Base-by-base conservation (phyloP, 2,113 vertebrate genomes). In the Urocynchramus pylzowi region DNA sequence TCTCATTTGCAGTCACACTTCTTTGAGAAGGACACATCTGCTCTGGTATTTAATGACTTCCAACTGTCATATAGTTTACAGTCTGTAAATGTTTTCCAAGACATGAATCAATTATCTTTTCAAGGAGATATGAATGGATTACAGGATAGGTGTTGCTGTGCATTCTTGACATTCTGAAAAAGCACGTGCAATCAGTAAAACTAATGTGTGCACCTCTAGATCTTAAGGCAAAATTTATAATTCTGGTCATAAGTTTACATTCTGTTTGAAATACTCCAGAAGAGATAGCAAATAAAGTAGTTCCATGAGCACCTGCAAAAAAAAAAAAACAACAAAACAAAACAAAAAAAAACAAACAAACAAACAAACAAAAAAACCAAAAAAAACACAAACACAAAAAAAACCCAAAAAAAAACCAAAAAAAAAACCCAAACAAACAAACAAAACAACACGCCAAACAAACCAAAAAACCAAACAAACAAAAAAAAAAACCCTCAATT, bases 351-450 rank as follows among this genome's bases (percentile, higher is more conserved):
- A 9, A 3, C n/a, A n/a, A n/a, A n/a, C n/a, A n/a, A n/a, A n/a
- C n/a, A 45, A 45, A 9, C 20, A 23, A 11, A 47, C 54, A 53
- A 9, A 0, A 9, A 3, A 2, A 0, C 1, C 7, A 45, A 45
- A 9, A 10, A 23, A 11, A 47, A n/a, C n/a, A n/a, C n/a, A n/a
- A n/a, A n/a, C n/a, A n/a, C n/a, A 60, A 53, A 9, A 0, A 9
- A 3, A 2, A 0, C 1, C 7, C 21, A n/a, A n/a, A n/a, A n/a
- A n/a, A n/a, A 45, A 45, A 9, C 20, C 13, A 11, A 47, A 60
- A 53, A 9, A 0, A 9, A 3, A 2, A 0, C 1, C 7, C 21
- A 45, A 45, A 9, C 20, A 23, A 11, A 47, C 54, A 53, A 9
- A 0, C 8, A 3, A 2, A 0, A n/a, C n/a, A n/a, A n/a, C n/a